These are phyloP conservation scores for Aleiodes leptofemur DNA, from an alignment of 2,888 invertebrate species.

Conservation along the genomic window DNA sequence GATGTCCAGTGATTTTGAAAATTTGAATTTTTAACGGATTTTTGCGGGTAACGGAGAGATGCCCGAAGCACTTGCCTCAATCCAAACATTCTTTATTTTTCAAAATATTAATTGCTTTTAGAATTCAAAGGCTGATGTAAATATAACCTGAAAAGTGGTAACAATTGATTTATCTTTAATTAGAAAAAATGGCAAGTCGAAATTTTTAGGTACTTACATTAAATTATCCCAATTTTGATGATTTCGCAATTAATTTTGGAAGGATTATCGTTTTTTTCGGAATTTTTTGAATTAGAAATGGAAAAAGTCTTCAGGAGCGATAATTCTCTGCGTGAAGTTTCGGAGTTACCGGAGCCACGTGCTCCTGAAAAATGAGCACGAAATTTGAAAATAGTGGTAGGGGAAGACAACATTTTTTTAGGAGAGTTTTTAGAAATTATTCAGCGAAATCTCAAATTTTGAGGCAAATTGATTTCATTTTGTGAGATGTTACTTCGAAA, in stretches of 20 bases:
- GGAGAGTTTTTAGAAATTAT: too few species aligned
- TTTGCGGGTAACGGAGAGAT: neutral
- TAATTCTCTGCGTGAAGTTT: neutral
- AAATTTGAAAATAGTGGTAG: neutral
- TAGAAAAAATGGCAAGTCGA: neutral
- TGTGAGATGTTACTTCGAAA: too few species aligned
- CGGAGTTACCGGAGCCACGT: neutral
- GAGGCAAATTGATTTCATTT: too few species aligned
- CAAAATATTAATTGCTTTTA: neutral
- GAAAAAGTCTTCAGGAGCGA: neutral
- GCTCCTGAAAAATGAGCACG: neutral
- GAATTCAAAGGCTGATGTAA: neutral
- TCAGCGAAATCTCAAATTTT: too few species aligned
- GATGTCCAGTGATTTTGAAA: conserved; percentile 2
- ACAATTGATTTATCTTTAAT: neutral
- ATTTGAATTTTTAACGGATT: neutral
- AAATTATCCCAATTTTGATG: too few species aligned
- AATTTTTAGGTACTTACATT: neutral
- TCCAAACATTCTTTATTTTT: conserved; percentile 28
- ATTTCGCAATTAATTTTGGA: neutral
- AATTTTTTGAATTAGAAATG: too few species aligned
- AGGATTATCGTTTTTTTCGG: too few species aligned
- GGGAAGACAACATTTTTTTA: too few species aligned
- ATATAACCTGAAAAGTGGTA: conserved; percentile 2
- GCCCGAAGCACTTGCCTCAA: conserved; percentile 9